These are phyloP conservation scores for Centroberyx gerrardi DNA, from an alignment of 2,797 vertebrate species.

Conservation along the genomic window DNA sequence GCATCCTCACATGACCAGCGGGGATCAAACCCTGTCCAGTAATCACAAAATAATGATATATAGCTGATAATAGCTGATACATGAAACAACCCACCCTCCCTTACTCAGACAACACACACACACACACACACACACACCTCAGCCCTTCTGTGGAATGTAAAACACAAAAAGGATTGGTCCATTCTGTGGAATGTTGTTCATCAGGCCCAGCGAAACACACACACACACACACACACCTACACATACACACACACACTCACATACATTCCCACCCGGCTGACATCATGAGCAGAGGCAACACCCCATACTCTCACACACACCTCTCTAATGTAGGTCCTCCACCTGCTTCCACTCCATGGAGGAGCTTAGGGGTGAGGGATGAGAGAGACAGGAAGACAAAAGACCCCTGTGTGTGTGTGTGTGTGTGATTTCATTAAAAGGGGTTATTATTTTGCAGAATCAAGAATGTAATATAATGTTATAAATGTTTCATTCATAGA, in stretches of 20 bases:
- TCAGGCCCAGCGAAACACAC: constrained; percentile 73
- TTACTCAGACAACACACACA: neutral
- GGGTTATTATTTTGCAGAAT: no score
- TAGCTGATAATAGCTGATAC: no score
- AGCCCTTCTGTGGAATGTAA: constrained; percentile 35
- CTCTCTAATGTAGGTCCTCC: neutral
- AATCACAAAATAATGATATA: no score
- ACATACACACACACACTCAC: constrained; percentile 8
- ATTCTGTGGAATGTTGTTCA: constrained; percentile 73
- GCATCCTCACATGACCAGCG: no score
- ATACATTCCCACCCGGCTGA: constrained; percentile 44
- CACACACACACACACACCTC: constrained; percentile 6
- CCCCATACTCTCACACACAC: constrained; percentile 34
- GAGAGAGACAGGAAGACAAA: no score
- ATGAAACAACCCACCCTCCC: no score
- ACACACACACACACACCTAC: constrained; percentile 1
- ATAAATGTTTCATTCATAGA: no score
- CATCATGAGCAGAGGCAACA: constrained; percentile 54
- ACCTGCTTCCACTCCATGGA: neutral
- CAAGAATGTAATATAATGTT: no score
- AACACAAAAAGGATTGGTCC: constrained; percentile 50
- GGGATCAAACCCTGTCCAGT: no score
- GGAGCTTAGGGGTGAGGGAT: neutral
- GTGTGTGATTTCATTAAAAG: no score
- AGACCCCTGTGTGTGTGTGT: no score